Evolutionary conservation across 2,113 vertebrate genomes (phyloP), one percentile per base, ranked within the genome.

Genomic region (Albula glossodonta): DNA sequence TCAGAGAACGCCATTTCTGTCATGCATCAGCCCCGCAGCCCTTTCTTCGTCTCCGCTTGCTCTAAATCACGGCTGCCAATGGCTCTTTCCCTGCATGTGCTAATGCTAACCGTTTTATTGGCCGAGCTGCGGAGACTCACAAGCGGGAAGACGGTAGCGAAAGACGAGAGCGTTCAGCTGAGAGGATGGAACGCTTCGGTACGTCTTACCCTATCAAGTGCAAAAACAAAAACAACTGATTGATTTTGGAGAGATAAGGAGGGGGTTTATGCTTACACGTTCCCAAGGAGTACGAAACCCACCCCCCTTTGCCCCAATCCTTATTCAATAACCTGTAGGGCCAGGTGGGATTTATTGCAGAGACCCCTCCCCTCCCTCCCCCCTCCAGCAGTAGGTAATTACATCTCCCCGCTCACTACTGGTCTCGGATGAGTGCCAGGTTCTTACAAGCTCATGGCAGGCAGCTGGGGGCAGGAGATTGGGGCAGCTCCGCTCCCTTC

Each of bases 401-500:
- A 85, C 52, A 80, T 85, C 77, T 31, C 25, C 84, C 74, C 74
- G 4, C 84, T 51, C 53, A 74, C 52, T 79, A 51, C 41, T 51
- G 31, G 52, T n/a, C 41, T 81, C 22, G 60, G 56, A 80, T 63
- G 41, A 56, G 63, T 74, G 87, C 78, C 86, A 81, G 80, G 87
- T 77, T 84, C 87, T 25, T 51, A n/a, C 51, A n/a, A 17, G 63
- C 19, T 70, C 19, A 22, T 41, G 31, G 31, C 31, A 41, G 31
- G 31, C 31, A 41, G 31, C 31, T 41, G 31, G 31, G 53, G 53
- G 6, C 63, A 19, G 19, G 22, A 22, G 88, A 85, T 86, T 81
- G 51, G 13, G 15, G 84, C 86, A 90, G 89, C 92, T 89, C 17
- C 86, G 53, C 12, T 88, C 88, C 89, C 91, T 90, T 90, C 90